Evolutionary conservation across 2,797 vertebrate species (phyloP), one percentile per base, ranked within the genome.

Genomic region (Aplochiton taeniatus): DNA sequence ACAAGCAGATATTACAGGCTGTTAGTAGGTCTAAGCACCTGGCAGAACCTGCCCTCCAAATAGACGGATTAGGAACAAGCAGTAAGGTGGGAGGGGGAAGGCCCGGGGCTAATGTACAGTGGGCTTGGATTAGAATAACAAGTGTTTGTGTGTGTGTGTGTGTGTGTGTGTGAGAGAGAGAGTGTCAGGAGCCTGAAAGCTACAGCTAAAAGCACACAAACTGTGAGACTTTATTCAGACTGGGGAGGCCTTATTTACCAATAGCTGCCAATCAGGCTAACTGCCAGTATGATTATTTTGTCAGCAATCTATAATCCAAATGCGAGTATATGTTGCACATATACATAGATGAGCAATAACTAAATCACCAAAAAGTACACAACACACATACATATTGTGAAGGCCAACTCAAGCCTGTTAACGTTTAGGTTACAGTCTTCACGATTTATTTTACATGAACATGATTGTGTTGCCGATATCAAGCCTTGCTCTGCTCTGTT

Each of bases 11-110:
- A 66, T 66, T 43, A 74, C 11, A 70, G 31, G 31, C 31, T 42
- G 70, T 16, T 69, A 81, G 48, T 49, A 53, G 77, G 47, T 63
- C 45, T 59, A 75, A 58, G 56, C 56, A 65, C 46, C 50, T 53
- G 61, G 60, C 46, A 55, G 76, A 70, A 69, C 59, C 47, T n/a
- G 20, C 18, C 18, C 84, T 91, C 86, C 86, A 86, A 88, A 89
- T 90, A 91, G 80, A 57, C 59, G 79, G 65, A 85, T 87, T 88
- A 88, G 55, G 43, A 72, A 20, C 63, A 41, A 54, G 48, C 6
- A 52, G 51, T 63, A 74, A 60, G 69, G 65, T 45, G 65, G 41
- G 68, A 69, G 58, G 76, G 67, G 61, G 71, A 54, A 53, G 59
- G 50, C 20, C 45, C 53, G 58, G 44, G 52, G 68, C 65, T 19